Evolutionary conservation across 2,888 invertebrate genomes (phyloP).

Genomic region (Ypsolopha scabrella): DNA sequence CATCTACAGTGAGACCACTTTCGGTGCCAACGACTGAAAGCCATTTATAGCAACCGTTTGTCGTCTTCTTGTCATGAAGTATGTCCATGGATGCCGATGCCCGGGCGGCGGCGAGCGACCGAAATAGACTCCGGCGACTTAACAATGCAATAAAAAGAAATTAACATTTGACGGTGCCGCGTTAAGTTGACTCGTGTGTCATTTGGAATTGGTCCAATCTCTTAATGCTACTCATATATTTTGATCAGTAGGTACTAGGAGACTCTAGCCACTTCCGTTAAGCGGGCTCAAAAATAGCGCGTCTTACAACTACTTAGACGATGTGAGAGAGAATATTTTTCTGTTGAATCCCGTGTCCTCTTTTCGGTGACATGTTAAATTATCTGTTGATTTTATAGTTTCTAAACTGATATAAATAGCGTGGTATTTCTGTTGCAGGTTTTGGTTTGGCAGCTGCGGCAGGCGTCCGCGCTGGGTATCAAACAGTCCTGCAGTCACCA

Average conservation of each 20-base stretch:
- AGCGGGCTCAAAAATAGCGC: slow-evolving; percentile 52
- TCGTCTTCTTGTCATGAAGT: slow-evolving; percentile 60
- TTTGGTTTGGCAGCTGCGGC: slow-evolving; percentile 68
- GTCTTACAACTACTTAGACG: slow-evolving; percentile 18
- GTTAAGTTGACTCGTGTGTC: slow-evolving; percentile 66
- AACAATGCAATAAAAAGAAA: slow-evolving; percentile 71
- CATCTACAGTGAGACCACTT: background rate
- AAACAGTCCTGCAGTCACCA: slow-evolving; percentile 81
- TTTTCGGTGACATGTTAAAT: slow-evolving; percentile 14
- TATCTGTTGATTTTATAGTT: background rate
- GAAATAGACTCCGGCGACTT: slow-evolving; percentile 58
- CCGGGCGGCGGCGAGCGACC: slow-evolving; percentile 59
- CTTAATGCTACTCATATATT: slow-evolving; percentile 35
- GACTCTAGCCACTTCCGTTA: slow-evolving; percentile 58
- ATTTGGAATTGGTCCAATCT: slow-evolving; percentile 63
- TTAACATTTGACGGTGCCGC: slow-evolving; percentile 54
- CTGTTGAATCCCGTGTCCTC: slow-evolving; percentile 22
- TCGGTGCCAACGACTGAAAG: slow-evolving; percentile 16
- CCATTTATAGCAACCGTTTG: slow-evolving; percentile 63
- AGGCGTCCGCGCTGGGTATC: slow-evolving; percentile 84
- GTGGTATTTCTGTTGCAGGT: slow-evolving; percentile 43
- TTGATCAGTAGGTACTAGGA: slow-evolving; percentile 45
- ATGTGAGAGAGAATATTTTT: slow-evolving; percentile 42
- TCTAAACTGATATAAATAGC: background rate
- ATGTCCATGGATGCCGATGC: slow-evolving; percentile 43